Evolutionary conservation across 2,888 invertebrate species (phyloP).

Genomic region (Hypena proboscidalis): DNA sequence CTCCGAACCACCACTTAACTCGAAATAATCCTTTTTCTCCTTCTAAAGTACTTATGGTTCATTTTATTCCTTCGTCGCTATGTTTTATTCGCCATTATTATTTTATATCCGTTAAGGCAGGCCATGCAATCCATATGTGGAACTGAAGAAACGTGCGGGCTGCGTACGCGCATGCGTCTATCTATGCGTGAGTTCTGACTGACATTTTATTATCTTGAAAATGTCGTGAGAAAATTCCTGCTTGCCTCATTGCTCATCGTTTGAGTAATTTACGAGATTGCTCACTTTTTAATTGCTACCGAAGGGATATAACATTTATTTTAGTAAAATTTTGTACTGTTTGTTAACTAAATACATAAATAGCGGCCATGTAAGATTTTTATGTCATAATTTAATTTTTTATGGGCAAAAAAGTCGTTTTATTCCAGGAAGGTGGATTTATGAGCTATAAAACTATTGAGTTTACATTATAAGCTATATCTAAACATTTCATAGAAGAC

Average conservation of each 20-base stretch:
- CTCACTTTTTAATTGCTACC: background rate
- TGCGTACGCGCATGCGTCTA: conserved; percentile 13
- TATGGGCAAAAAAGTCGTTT: conserved; percentile 13
- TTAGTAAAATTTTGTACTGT: too few relatives aligned
- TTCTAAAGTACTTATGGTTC: background rate
- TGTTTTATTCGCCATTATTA: background rate
- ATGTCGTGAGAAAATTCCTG: conserved; percentile 37
- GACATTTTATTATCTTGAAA: conserved; percentile 32
- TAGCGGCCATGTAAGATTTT: background rate
- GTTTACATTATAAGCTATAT: conserved; percentile 30
- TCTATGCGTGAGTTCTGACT: conserved; percentile 25
- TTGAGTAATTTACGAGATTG: conserved; percentile 3
- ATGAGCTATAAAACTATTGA: conserved; percentile 35
- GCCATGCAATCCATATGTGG: conserved; percentile 21
- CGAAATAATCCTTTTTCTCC: background rate
- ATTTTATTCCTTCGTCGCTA: background rate
- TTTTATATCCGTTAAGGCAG: background rate
- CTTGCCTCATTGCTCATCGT: background rate
- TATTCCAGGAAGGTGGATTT: conserved; percentile 33
- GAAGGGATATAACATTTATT: too few relatives aligned
- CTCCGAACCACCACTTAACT: too few relatives aligned
- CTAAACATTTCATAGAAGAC: conserved; percentile 28
- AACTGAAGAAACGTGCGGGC: conserved; percentile 14
- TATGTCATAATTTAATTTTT: background rate
- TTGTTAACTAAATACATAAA: background rate